Conservation (phyloP, 2,797 vertebrate genomes). For the Poeciliopsis turneri region DNA sequence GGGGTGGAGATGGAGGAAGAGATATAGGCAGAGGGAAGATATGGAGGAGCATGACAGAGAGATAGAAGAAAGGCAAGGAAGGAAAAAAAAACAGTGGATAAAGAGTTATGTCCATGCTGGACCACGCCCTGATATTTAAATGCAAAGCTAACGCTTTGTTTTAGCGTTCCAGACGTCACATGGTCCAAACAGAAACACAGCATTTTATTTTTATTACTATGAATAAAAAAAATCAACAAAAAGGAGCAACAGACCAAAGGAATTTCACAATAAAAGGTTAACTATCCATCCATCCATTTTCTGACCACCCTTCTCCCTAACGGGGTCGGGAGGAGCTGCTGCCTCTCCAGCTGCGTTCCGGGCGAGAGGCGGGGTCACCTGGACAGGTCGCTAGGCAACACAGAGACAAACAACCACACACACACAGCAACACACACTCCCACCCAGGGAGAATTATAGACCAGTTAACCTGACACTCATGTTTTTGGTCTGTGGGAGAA, state of each 20-base stretch:
- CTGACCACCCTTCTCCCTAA: no score
- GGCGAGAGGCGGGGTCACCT: no score
- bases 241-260: background rate
- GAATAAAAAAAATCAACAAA: background rate
- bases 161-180: background rate
- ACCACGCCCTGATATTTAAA: slow-evolving; percentile 1
- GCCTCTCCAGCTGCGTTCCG: no score
- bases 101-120: background rate
- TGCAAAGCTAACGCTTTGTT: background rate
- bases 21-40: slow-evolving; percentile 39
- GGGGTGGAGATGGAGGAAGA: slow-evolving; percentile 23
- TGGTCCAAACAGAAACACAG: background rate
- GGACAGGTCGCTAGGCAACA: no score
- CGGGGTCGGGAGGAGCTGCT: no score
- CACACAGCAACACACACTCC: no score
- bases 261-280: background rate
- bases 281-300: no score
- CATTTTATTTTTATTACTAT: no score
- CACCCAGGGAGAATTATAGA: no score
- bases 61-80: slow-evolving; percentile 9
- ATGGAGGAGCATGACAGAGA: slow-evolving; percentile 32
- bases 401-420: no score
- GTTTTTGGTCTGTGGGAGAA: no score
- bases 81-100: background rate
- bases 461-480: no score